phyloP scores from a whole-genome alignment of 2,113 vertebrate genomes.

The Donacobius atricapilla region DNA sequence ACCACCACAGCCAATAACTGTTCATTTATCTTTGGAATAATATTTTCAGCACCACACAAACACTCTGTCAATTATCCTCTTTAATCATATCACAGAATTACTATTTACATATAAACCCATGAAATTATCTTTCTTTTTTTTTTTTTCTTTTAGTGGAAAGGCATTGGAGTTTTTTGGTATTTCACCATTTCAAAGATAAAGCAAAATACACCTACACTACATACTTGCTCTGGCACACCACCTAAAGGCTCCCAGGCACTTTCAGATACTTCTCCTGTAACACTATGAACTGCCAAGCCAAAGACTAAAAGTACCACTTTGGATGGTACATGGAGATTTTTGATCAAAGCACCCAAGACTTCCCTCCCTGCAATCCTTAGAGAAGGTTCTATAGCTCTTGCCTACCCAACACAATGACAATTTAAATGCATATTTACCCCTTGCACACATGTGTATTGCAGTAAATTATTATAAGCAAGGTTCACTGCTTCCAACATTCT shows the following conservation, averaged over 20 bases:
- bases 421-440: not conserved
- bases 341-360: not conserved
- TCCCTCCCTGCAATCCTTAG: not conserved
- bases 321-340: not conserved
- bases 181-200: not conserved
- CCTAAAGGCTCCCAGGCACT: not conserved
- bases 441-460: rapidly evolving
- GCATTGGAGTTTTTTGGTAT: not conserved
- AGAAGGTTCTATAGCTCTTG: not conserved
- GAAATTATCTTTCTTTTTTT: not conserved
- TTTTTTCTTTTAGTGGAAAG: not conserved
- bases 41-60: not conserved
- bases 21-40: not conserved
- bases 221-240: not conserved
- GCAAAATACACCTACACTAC: not conserved
- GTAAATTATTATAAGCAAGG: not conserved
- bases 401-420: not conserved
- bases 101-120: not conserved
- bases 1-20: not conserved
- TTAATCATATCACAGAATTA: not conserved
- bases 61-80: not conserved
- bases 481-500: not conserved
- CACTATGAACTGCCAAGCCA: not conserved
- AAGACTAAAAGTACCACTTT: not conserved
- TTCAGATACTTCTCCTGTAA: not conserved